A percentile compares a stretch with the other conserved stretches of the same genome.
These are phyloP conservation scores for Brachionus rotundiformis DNA, from an alignment of 1,140 invertebrate species.

Conservation along the genomic window DNA sequence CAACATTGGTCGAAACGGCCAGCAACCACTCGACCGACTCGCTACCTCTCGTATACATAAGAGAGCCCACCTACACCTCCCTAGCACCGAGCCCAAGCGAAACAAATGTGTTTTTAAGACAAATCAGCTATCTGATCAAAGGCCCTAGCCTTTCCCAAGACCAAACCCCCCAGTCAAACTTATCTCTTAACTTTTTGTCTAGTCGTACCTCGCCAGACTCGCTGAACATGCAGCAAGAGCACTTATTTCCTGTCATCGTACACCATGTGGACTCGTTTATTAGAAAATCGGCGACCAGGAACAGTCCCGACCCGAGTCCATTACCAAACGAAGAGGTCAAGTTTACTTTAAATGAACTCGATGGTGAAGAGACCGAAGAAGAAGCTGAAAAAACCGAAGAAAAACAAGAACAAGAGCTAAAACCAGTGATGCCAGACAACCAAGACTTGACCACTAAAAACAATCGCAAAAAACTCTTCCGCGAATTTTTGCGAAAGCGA, in stretches of 20 bases:
- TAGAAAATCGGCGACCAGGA: background rate
- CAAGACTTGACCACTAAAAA: background rate
- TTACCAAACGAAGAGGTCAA: background rate
- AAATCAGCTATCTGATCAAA: conserved; percentile 23
- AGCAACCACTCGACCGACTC: too few species aligned
- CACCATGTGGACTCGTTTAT: conserved; percentile 19
- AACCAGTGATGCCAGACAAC: background rate
- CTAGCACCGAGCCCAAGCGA: background rate
- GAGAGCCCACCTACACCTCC: background rate
- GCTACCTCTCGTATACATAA: background rate
- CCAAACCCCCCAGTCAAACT: background rate
- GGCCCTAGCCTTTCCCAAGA: background rate
- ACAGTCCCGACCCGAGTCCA: background rate
- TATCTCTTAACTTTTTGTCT: background rate
- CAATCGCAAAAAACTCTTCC: conserved; percentile 26
- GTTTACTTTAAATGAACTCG: background rate
- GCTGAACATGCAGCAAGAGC: background rate
- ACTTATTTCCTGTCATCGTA: background rate
- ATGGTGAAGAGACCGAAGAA: background rate
- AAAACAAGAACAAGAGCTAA: background rate
- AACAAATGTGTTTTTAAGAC: background rate
- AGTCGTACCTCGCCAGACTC: background rate
- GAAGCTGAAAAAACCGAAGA: background rate
- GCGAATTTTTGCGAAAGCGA: conserved; percentile 27
- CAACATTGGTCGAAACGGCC: background rate